Evolutionary conservation across 2,113 vertebrate species (phyloP), one percentile per base, ranked within the genome.

Genomic region (Upupa epops): DNA sequence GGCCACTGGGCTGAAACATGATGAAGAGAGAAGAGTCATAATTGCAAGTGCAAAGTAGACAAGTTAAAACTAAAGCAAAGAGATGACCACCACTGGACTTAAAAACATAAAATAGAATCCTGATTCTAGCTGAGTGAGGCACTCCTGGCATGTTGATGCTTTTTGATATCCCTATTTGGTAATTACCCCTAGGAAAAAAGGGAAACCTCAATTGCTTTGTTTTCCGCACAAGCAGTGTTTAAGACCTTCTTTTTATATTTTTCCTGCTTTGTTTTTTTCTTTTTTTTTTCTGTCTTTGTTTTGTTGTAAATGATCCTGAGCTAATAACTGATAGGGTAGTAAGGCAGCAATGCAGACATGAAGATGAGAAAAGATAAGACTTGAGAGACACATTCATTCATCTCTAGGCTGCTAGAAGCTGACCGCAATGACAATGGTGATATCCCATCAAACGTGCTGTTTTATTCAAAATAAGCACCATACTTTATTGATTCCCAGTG

Each of bases 391-490:
- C 60, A 64, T 65, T 92, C 76, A 88, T 95, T 95, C 78, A 87
- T 94, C 60, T 90, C n/a, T 36, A 40, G 45, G 56, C 63, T 89
- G 68, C 45, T 80, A 77, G 93, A 77, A 92, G 75, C 79, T 88
- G 84, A 87, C 89, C 91, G 80, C 0, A 1, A 80, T 91, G 59
- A 75, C 84, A 94, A 88, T 83, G 83, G 85, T 79, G 71, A 66
- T 83, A 84, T 49, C 51, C 40, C 56, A 85, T 90, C 70, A 70
- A 84, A 93, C 0, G 2, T 90, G 34, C 36, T 92, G 81, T 84
- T 94, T 92, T 94, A 86, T 95, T 92, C 72, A 75, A 91, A 94
- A 93, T 40, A 87, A 88, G 78, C 64, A 91, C 91, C 65, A 83
- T 45, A 89, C 71, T 96, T 95, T 93, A 96, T 91, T 70, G 82